A percentile compares a stretch with the other conserved stretches of the same genome.
phyloP scores from a whole-genome alignment of 2,888 invertebrate genomes.

The Agonopterix arenella region DNA sequence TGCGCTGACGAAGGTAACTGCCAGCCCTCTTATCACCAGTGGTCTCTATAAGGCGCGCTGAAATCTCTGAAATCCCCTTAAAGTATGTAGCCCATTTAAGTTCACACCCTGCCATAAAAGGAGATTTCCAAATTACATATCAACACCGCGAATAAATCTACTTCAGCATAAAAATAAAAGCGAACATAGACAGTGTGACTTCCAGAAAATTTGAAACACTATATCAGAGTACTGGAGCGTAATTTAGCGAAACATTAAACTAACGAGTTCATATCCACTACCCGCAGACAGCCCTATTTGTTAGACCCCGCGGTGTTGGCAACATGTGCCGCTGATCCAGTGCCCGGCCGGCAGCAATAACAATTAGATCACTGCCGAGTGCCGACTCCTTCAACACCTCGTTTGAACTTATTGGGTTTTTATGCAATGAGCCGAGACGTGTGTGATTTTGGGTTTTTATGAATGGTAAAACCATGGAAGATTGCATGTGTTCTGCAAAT shows the following conservation, averaged over 20 bases:
- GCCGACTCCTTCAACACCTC: slow-evolving; percentile 7
- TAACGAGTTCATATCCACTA: slow-evolving; percentile 38
- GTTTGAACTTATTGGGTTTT: no score
- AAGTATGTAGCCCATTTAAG: no score
- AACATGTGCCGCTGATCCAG: slow-evolving; percentile 38
- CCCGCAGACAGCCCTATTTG: slow-evolving; percentile 48
- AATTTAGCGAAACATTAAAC: slow-evolving; percentile 37
- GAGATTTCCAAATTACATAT: no score
- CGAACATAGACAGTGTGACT: neutral
- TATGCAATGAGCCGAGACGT: neutral
- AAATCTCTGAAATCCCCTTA: no score
- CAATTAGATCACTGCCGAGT: slow-evolving; percentile 48
- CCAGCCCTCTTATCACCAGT: no score
- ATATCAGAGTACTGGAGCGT: slow-evolving; percentile 10
- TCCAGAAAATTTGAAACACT: neutral
- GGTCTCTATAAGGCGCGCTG: no score
- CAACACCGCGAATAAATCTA: no score
- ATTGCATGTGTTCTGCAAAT: no score
- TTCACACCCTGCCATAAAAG: no score
- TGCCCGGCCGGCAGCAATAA: slow-evolving; percentile 35
- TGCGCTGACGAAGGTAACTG: no score
- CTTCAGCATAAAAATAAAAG: neutral
- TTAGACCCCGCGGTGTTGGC: slow-evolving; percentile 27
- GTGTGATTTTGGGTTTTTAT: no score
- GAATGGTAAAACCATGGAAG: no score